A percentile compares a stretch with the other conserved stretches of the same genome.
phyloP scores from a whole-genome alignment of 2,113 vertebrate species.

The Nettapus auritus region DNA sequence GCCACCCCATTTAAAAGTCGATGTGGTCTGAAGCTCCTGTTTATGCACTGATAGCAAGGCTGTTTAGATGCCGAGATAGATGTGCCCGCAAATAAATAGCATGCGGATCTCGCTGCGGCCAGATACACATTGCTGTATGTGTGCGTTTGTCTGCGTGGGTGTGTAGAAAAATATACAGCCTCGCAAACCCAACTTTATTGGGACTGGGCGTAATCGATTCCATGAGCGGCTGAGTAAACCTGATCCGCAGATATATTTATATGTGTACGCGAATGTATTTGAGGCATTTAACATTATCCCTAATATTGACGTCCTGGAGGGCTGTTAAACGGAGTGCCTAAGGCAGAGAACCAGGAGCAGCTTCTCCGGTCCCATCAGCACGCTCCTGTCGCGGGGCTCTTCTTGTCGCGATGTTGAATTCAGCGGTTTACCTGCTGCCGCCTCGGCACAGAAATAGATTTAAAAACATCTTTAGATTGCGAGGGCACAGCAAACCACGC shows the following conservation, averaged over 20 bases:
- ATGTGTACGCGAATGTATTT: fast-evolving
- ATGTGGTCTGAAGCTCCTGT: background rate
- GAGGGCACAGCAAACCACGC: background rate
- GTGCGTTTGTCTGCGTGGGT: constrained; percentile 1
- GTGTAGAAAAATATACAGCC: constrained; percentile 25
- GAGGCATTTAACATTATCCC: background rate
- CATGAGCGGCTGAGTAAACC: background rate
- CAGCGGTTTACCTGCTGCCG: background rate
- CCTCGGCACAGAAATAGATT: background rate
- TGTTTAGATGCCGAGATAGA: background rate
- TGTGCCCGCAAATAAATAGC: background rate
- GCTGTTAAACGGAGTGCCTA: background rate
- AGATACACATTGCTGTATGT: background rate
- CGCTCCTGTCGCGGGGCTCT: background rate
- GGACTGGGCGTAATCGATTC: background rate
- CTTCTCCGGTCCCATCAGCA: background rate
- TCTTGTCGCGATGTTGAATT: background rate
- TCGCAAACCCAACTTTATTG: constrained; percentile 46
- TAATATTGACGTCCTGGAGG: background rate
- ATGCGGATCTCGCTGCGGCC: background rate
- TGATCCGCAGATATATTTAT: background rate
- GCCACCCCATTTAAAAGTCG: background rate
- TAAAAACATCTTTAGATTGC: background rate
- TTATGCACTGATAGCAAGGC: background rate
- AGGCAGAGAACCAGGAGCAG: background rate